phyloP scores from a whole-genome alignment of 2,888 invertebrate species.

The Drosophila subsilvestris region DNA sequence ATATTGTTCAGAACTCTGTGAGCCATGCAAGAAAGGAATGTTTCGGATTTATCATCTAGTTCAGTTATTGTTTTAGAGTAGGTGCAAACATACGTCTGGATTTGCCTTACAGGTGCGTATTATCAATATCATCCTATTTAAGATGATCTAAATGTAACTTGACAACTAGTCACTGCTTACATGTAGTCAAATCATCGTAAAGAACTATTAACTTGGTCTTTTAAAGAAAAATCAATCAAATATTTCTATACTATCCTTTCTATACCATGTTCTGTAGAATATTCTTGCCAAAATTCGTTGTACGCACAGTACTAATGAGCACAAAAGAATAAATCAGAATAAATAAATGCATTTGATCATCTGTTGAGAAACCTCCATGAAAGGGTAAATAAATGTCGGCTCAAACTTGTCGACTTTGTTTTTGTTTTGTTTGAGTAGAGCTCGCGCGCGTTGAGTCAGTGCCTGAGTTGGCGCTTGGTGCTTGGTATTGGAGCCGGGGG shows the following conservation, averaged over 20 bases:
- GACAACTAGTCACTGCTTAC: too few relatives aligned
- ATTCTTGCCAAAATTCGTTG: background rate
- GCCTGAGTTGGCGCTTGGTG: slow-evolving; percentile 8
- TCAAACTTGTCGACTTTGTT: background rate
- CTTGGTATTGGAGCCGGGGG: background rate
- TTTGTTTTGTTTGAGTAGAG: slow-evolving; percentile 28
- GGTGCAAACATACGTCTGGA: too few relatives aligned
- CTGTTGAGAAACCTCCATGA: too few relatives aligned
- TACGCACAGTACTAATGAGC: too few relatives aligned
- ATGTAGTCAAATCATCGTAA: background rate
- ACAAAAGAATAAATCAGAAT: too few relatives aligned
- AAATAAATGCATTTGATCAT: too few relatives aligned
- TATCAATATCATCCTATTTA: background rate
- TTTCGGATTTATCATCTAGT: too few relatives aligned
- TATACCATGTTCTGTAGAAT: background rate
- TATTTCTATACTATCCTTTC: background rate
- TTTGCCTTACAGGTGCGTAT: too few relatives aligned
- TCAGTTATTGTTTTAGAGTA: too few relatives aligned
- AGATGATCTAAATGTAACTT: background rate
- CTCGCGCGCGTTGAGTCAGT: background rate
- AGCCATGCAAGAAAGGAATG: background rate
- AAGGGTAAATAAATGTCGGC: background rate
- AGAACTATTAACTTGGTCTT: background rate
- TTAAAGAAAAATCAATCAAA: background rate
- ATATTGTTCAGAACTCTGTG: background rate